Base-by-base conservation (phyloP, 2,888 invertebrate species). In the Limnephilus marmoratus region DNA sequence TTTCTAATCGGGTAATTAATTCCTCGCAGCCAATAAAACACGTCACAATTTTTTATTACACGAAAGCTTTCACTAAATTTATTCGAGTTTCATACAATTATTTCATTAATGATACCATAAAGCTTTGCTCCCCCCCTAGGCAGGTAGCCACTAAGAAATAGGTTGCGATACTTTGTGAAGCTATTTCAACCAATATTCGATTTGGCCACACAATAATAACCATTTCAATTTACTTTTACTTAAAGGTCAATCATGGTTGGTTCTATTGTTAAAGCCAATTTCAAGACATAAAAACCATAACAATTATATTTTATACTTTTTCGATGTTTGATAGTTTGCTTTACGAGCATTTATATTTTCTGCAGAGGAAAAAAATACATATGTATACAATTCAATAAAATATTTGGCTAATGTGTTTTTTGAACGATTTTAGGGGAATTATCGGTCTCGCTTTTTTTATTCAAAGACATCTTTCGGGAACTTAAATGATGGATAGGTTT, bases 21-120 rank as follows among this genome's bases (percentile, higher is more conserved):
- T 41, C 86, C 45, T 45, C 29, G 45, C 41, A 81, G 45, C n/a
- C 81, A 81, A 81, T 90, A 41, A 90, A 90, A 90, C 81, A 90
- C 81, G 90, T 90, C 90, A 81, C 34, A 31, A 90, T 29, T 90
- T 90, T 90, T 90, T 81, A 45, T 81, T 90, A 90, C 81, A 81
- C 37, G 29, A 81, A 90, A 81, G 90, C 24, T 89, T 81, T 89
- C 41, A 90, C 81, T 34, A 90, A 81, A 89, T 89, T 91, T 91
- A 91, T 91, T 68, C 15, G 37, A 85, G 85, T 91, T 80, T 85
- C 49, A 80, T 85, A 80, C 90, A 91, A 91, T 91, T 85, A 91
- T 85, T 91, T 85, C 90, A 85, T 85, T 91, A 91, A 91, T 86
- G 90, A 85, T 68, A 34, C 86, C 68, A 91, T 91, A 85, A 91